These are phyloP conservation scores for Ruditapes philippinarum DNA, from an alignment of 1,140 invertebrate genomes.

Conservation along the genomic window DNA sequence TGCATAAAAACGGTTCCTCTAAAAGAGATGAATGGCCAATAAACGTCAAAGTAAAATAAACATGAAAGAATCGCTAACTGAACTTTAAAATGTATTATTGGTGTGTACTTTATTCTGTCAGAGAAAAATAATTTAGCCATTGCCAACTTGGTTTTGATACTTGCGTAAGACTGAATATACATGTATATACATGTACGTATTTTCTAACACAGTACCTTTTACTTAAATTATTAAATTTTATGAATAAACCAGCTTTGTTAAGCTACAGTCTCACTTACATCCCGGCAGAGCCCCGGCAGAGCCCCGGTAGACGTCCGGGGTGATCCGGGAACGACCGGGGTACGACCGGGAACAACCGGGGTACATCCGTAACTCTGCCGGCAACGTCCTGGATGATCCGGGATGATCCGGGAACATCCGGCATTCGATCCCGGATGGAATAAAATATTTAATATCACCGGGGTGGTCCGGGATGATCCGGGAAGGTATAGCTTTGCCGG, in stretches of 20 bases:
- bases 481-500: too few species aligned
- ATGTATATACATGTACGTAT: not conserved
- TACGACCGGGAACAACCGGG: too few species aligned
- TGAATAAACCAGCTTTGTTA: not conserved
- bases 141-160: not conserved
- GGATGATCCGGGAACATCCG: too few species aligned
- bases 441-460: too few species aligned
- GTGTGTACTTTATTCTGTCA: not conserved
- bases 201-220: not conserved
- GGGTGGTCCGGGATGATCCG: too few species aligned
- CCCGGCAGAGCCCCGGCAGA: too few species aligned
- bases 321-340: too few species aligned
- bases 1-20: not conserved
- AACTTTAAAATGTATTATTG: not conserved
- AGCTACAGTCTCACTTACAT: too few species aligned
- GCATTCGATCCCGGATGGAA: too few species aligned
- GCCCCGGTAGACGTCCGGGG: too few species aligned
- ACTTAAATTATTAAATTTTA: not conserved
- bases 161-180: not conserved
- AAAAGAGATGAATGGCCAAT: not conserved
- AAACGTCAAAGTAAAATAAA: slow-evolving; percentile 21
- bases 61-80: not conserved
- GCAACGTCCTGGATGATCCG: too few species aligned
- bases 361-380: too few species aligned
- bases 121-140: not conserved